A percentile compares a stretch with the other conserved stretches of the same genome.
These are phyloP conservation scores for Peromyscus eremicus DNA, from an alignment of 2,797 vertebrate genomes.

Conservation along the genomic window DNA sequence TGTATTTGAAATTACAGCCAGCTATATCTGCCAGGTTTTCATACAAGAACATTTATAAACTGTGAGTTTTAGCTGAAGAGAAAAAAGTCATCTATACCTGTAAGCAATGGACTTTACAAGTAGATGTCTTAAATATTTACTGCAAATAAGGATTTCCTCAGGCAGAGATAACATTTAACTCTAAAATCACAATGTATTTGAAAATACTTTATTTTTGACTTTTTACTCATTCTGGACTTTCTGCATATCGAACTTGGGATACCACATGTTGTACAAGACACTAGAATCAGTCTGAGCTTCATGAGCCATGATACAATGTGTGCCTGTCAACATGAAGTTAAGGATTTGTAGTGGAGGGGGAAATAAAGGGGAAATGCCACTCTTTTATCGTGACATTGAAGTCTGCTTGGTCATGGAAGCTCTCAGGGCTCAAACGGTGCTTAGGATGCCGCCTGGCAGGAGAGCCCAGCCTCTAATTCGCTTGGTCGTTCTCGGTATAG, in stretches of 20 bases:
- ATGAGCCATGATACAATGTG: accelerated
- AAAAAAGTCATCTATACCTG: neutral
- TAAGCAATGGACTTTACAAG: neutral
- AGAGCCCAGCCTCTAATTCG: neutral
- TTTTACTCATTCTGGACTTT: neutral
- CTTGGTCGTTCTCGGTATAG: neutral
- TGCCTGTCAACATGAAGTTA: neutral
- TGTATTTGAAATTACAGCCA: conserved; percentile 12
- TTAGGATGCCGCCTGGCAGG: neutral
- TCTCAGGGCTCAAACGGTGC: neutral
- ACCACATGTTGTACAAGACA: accelerated
- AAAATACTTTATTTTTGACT: neutral
- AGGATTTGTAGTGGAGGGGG: neutral
- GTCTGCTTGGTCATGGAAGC: neutral
- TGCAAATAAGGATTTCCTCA: conserved; percentile 21
- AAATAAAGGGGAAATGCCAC: too few relatives aligned
- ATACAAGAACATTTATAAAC: neutral
- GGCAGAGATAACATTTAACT: conserved; percentile 21
- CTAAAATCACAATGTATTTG: neutral
- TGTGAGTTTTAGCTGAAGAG: conserved; percentile 8
- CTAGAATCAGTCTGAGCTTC: neutral
- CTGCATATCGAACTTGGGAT: neutral
- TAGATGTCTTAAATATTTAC: conserved; percentile 46
- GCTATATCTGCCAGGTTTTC: conserved; percentile 3
- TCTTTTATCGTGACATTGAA: neutral